phyloP scores from a whole-genome alignment of 2,113 vertebrate genomes.

The Megaleporinus macrocephalus region DNA sequence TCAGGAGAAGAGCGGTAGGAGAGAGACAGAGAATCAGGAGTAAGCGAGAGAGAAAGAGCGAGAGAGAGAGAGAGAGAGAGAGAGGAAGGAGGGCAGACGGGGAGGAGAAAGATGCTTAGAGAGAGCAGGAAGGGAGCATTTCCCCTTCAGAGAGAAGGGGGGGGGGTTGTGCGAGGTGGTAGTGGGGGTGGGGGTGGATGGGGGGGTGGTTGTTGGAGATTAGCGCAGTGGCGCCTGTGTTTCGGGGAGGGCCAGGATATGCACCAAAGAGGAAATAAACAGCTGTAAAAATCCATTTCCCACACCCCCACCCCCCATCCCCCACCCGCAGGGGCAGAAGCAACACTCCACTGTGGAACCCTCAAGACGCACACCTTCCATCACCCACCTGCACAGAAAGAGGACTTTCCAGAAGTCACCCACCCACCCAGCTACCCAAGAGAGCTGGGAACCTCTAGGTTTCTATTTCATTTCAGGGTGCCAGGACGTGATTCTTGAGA shows the following conservation, averaged over 20 bases:
- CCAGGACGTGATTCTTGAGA: too few species aligned
- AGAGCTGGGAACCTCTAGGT: conserved; percentile 41
- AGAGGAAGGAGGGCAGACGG: conserved; percentile 75
- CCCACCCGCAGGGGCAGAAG: conserved; percentile 33
- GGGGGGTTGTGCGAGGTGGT: conserved; percentile 33
- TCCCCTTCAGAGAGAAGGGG: conserved; percentile 66
- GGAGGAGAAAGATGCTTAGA: conserved; percentile 67
- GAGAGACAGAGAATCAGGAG: not conserved
- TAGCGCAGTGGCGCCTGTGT: conserved; percentile 79
- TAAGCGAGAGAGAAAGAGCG: conserved; percentile 32
- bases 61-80: conserved; percentile 34
- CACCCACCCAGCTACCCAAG: conserved; percentile 59
- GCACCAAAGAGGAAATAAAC: conserved; percentile 75
- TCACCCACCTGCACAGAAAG: conserved; percentile 56
- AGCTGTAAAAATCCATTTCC: conserved; percentile 70
- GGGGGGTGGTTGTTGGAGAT: conserved; percentile 69
- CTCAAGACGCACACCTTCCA: conserved; percentile 29
- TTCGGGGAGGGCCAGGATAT: conserved; percentile 71
- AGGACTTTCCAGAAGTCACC: conserved; percentile 70
- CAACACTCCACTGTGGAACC: conserved; percentile 16
- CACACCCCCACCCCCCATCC: conserved; percentile 27
- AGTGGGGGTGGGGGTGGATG: conserved; percentile 59
- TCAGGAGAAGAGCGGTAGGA: conserved; percentile 29
- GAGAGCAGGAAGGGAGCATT: conserved; percentile 79
- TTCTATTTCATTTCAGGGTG: not conserved